Percentiles rank a stretch among this genome's conserved stretches.
Evolutionary conservation across 2,113 vertebrate species (phyloP).

Genomic region (Rhombomys opimus): DNA sequence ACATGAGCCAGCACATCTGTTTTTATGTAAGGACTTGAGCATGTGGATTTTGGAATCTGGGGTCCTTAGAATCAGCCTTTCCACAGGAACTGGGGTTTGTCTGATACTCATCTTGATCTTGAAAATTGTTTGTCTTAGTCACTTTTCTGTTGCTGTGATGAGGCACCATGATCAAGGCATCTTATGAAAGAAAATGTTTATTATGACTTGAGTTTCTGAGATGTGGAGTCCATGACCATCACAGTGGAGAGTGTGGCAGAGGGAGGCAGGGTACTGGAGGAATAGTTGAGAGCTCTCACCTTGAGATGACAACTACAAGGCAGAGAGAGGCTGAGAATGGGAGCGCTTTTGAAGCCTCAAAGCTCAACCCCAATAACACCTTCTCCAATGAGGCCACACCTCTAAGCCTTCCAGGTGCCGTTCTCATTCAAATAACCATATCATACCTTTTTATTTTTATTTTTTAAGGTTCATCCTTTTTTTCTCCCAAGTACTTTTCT

Average conservation of each 20-base stretch:
- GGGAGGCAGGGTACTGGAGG: not conserved
- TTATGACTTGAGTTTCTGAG: not conserved
- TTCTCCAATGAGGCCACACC: not conserved
- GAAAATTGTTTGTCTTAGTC: not conserved
- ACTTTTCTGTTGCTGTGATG: not conserved
- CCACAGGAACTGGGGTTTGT: not conserved
- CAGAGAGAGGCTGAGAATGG: not conserved
- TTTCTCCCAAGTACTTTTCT: not conserved
- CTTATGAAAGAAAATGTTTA: not conserved
- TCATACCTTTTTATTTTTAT: not conserved
- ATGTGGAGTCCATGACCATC: not conserved
- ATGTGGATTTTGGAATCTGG: not conserved
- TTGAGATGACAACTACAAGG: not conserved
- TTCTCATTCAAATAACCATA: not conserved
- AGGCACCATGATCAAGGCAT: not conserved
- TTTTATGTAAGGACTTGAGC: not conserved
- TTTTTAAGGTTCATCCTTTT: not conserved
- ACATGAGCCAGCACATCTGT: not conserved
- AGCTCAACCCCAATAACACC: not conserved
- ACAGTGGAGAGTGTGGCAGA: not conserved
- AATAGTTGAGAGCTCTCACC: not conserved
- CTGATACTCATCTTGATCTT: not conserved
- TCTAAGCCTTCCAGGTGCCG: not conserved
- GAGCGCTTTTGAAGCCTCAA: not conserved
- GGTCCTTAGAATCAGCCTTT: not conserved